phyloP scores from a whole-genome alignment of 2,888 invertebrate genomes.

The Caenorhabditis sp. region DNA sequence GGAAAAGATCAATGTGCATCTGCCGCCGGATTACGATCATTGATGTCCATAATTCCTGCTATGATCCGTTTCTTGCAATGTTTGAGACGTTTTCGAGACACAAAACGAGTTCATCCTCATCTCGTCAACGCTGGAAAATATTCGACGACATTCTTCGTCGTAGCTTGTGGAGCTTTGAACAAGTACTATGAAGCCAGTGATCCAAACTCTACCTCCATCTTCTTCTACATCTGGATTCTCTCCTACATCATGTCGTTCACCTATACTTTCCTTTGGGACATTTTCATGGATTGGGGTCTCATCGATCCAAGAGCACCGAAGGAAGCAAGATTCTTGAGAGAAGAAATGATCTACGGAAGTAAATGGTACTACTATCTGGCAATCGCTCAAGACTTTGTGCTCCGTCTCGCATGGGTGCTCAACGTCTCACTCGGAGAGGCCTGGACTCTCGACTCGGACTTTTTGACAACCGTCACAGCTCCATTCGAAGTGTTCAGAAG shows the following conservation, averaged over 20 bases:
- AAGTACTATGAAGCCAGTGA: conserved; percentile 87
- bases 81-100: conserved; percentile 94
- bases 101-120: conserved; percentile 92
- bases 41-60: conserved; percentile 94
- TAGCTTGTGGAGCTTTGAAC: conserved; percentile 87
- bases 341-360: conserved; percentile 83
- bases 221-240: conserved; percentile 89
- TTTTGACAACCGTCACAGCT: conserved; percentile 81
- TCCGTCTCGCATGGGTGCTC: conserved; percentile 95
- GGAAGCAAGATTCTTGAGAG: conserved; percentile 88
- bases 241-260: conserved; percentile 89
- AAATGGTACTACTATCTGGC: conserved; percentile 93
- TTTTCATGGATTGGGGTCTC: conserved; percentile 95
- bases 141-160: conserved; percentile 96
- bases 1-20: conserved; percentile 86
- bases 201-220: conserved; percentile 78
- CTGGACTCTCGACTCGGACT: conserved; percentile 82
- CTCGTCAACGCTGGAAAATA: conserved; percentile 98
- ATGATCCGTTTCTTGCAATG: conserved; percentile 99
- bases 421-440: conserved; percentile 87
- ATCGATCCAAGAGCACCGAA: conserved; percentile 91
- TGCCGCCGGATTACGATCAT: conserved; percentile 88
- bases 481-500: conserved; percentile 85
- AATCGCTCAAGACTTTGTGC: conserved; percentile 93
- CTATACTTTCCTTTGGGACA: conserved; percentile 98